Base-by-base conservation (phyloP, 37 sponge, comb jelly and placozoan species). In the Bolinopsis microptera region DNA sequence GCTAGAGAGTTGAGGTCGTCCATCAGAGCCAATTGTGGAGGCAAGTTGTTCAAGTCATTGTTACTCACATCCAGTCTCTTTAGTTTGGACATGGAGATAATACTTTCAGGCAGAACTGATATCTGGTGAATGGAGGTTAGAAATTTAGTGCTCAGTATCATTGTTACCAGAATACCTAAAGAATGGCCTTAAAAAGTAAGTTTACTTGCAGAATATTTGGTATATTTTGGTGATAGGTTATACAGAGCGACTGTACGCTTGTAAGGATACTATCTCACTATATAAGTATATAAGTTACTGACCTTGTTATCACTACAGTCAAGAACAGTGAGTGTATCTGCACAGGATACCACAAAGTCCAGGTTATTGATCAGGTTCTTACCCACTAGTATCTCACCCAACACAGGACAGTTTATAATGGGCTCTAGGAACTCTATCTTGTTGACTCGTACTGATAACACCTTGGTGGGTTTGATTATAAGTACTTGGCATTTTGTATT, bases 21-120 rank as follows among this genome's bases (percentile, higher is more conserved):
- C 90, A 86, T 86, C 8, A 86, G 90, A 33, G 48, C 41, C 39
- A 86, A 48, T 27, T 86, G 61, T 18, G 90, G 90, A 26, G 90
- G 90, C 24, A 86, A 25, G 30, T 23, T 23, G 90, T 86, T 86
- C 26, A 86, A 3, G 61, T 40, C 61, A 48, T 86, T 86, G 90
- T 86, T 86, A 26, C 38, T 39, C 25, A 86, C 38, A 48, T 86
- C 90, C 5, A 86, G 90, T 18, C 90, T 13, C 27, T 38, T 35
- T 34, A 86, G 26, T 23, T 39, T 3, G 9, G 90, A 9, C 36
- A 86, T 28, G 25, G 30, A 39, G 16, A 48, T 86, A 18, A 86
- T 86, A 38, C 3, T 16, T 3, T 38, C 90, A 25, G 90, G 90
- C 38, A 80, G 23, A 35, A 38, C 8, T 13, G 83, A 32, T 8